Percentiles rank a stretch among this genome's conserved stretches.
phyloP scores from a whole-genome alignment of 2,888 invertebrate species.

The Cremastinae sp. region DNA sequence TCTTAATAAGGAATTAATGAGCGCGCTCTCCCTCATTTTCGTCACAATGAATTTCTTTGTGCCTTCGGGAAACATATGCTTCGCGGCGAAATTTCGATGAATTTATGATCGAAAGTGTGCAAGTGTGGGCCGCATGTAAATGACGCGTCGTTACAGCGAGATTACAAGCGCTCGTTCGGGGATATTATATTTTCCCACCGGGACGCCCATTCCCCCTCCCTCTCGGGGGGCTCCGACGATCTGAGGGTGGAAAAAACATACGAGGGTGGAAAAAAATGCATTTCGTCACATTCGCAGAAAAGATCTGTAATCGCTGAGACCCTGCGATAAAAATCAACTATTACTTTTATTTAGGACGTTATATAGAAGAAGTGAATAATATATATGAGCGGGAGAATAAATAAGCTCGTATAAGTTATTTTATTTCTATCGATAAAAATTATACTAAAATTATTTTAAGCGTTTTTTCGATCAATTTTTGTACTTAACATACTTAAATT shows the following conservation, averaged over 20 bases:
- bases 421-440: too few species aligned
- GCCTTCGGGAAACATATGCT: conserved; percentile 52
- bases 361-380: too few species aligned
- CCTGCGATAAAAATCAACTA: too few species aligned
- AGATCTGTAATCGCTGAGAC: too few species aligned
- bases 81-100: conserved; percentile 67
- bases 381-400: too few species aligned
- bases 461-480: too few species aligned
- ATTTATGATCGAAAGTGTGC: conserved; percentile 71
- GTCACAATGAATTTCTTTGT: conserved; percentile 57
- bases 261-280: conserved; percentile 31
- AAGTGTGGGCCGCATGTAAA: conserved; percentile 74
- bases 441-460: too few species aligned
- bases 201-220: conserved; percentile 50
- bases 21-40: conserved; percentile 49
- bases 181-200: conserved; percentile 76
- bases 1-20: conserved; percentile 58
- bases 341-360: too few species aligned
- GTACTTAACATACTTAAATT: too few species aligned
- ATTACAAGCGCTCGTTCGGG: conserved; percentile 77
- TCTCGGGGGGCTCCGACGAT: conserved; percentile 42
- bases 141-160: conserved; percentile 76
- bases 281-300: neutral
- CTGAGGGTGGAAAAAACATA: conserved; percentile 12
- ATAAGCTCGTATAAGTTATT: too few species aligned